Conservation (phyloP, 2,113 vertebrate species). For the Amia ocellicauda region DNA sequence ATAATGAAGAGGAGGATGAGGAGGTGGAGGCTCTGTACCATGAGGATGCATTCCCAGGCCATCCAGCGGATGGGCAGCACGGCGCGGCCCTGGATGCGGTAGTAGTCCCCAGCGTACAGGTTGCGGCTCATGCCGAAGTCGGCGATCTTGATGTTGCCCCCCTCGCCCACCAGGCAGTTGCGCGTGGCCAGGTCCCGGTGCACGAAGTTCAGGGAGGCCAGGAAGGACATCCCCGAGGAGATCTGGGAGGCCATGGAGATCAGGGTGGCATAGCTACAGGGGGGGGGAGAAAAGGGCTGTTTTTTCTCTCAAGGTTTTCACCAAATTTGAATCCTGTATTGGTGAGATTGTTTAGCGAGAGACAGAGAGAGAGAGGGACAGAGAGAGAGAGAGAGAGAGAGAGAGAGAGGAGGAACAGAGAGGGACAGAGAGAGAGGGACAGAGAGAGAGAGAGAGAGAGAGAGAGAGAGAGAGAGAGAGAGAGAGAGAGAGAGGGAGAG, state of each 20-base stretch:
- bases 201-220: conserved; percentile 87
- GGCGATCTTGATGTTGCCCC: conserved; percentile 84
- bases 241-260: conserved; percentile 87
- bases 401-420: not conserved
- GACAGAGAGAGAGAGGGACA: not conserved
- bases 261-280: conserved; percentile 74
- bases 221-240: conserved; percentile 86
- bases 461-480: not conserved
- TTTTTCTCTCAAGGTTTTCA: too few species aligned
- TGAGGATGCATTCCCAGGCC: conserved; percentile 94
- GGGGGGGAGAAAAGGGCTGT: not conserved
- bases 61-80: conserved; percentile 95
- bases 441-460: not conserved
- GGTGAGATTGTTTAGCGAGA: not conserved
- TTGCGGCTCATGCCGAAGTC: conserved; percentile 95
- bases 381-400: not conserved
- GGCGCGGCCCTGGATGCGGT: conserved; percentile 84
- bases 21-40: conserved; percentile 60
- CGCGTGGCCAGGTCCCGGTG: conserved; percentile 85
- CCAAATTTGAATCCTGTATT: too few species aligned
- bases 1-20: too few species aligned
- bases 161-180: conserved; percentile 87
- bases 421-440: not conserved
- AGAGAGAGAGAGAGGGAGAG: not conserved
- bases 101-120: conserved; percentile 85